A percentile compares a stretch with the other conserved stretches of the same genome.
Conservation (phyloP, 37 sponge, comb jelly and placozoan species). For the Cliona cf. orientalis region DNA sequence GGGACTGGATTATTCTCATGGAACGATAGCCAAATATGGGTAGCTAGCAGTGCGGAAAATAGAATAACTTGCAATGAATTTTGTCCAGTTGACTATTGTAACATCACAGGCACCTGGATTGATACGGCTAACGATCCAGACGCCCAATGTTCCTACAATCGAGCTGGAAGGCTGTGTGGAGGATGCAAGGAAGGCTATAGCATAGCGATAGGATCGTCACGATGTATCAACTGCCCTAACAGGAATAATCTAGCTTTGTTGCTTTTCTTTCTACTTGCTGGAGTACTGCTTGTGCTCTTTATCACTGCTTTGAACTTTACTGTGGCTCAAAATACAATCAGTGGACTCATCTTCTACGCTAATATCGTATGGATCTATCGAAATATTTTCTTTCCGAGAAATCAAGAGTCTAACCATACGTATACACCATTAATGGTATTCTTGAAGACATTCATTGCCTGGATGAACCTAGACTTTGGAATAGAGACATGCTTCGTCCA, state of each 20-base stretch:
- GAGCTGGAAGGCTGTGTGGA: background rate
- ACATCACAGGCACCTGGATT: background rate
- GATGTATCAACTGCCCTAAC: background rate
- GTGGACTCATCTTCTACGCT: background rate
- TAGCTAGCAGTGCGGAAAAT: too few species aligned
- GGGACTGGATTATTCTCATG: too few species aligned
- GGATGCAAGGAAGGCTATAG: background rate
- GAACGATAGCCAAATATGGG: too few species aligned
- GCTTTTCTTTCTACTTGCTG: background rate
- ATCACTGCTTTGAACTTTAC: background rate
- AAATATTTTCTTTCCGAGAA: background rate
- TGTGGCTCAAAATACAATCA: background rate
- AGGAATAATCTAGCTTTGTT: background rate
- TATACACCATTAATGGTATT: too few species aligned
- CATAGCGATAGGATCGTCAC: background rate
- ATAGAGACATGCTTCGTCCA: too few species aligned
- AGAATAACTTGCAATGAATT: too few species aligned
- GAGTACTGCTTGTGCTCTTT: background rate
- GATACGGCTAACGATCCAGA: background rate
- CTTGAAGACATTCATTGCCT: too few species aligned
- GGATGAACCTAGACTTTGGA: too few species aligned
- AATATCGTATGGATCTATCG: too few species aligned
- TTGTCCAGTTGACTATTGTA: background rate
- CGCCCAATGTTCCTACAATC: background rate
- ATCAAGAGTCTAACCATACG: background rate